phyloP scores from a whole-genome alignment of 2,113 vertebrate species.

The Sinocyclocheilus anshuiensis region DNA sequence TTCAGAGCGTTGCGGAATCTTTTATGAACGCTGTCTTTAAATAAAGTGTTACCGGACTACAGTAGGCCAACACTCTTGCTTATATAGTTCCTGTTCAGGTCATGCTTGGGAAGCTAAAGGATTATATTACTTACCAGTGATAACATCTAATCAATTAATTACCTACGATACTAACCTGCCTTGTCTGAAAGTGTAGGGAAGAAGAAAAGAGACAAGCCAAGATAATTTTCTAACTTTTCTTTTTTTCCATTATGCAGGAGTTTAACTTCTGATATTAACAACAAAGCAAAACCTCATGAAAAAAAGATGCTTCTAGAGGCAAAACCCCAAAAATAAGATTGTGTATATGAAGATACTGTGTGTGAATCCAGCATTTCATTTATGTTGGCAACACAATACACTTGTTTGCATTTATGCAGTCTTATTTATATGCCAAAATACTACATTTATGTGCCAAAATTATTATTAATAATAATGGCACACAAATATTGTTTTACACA shows the following conservation, averaged over 20 bases:
- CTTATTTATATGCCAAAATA: background rate
- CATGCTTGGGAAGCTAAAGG: slow-evolving; percentile 76
- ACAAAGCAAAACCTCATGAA: slow-evolving; percentile 24
- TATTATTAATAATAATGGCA: background rate
- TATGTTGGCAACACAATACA: background rate
- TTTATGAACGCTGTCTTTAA: slow-evolving; percentile 75
- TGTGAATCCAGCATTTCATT: background rate
- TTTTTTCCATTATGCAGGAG: slow-evolving; percentile 47
- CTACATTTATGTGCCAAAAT: background rate
- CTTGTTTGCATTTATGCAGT: background rate
- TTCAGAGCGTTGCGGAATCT: slow-evolving; percentile 59
- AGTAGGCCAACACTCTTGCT: slow-evolving; percentile 79
- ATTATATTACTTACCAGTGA: slow-evolving; percentile 78
- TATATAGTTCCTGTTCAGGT: slow-evolving; percentile 67
- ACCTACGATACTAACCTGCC: slow-evolving; percentile 81
- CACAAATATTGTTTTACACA: background rate
- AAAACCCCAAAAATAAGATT: background rate
- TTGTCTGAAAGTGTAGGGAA: slow-evolving; percentile 81
- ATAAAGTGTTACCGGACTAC: slow-evolving; percentile 83
- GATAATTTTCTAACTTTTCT: slow-evolving; percentile 72
- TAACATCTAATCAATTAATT: slow-evolving; percentile 77
- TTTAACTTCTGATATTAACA: slow-evolving; percentile 55
- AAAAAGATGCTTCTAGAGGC: slow-evolving; percentile 6
- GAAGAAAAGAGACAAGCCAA: slow-evolving; percentile 79
- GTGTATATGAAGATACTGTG: background rate